These are phyloP conservation scores for Amphipyra tragopoginis DNA, from an alignment of 2,888 invertebrate genomes.

Conservation along the genomic window DNA sequence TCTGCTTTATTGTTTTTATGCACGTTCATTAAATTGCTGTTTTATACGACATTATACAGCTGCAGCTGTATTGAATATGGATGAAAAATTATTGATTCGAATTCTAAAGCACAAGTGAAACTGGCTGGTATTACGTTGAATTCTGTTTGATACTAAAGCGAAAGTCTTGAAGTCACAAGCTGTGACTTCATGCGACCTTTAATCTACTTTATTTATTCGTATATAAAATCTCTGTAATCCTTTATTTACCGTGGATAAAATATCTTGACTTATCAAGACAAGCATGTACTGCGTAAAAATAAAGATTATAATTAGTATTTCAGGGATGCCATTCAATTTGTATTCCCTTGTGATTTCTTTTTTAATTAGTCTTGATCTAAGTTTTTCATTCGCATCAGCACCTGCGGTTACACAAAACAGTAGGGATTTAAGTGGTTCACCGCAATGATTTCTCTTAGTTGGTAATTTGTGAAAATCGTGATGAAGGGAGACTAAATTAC, in stretches of 20 bases:
- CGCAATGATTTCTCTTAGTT: conserved; percentile 62
- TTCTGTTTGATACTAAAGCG: conserved; percentile 8
- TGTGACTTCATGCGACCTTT: conserved; percentile 12
- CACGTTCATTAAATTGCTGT: conserved; percentile 53
- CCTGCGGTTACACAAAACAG: conserved; percentile 67
- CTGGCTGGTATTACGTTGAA: conserved; percentile 3
- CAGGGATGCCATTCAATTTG: conserved; percentile 17
- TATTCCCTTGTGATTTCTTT: conserved; percentile 1
- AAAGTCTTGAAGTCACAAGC: conserved; percentile 7
- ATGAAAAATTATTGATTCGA: conserved; percentile 49
- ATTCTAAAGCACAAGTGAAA: conserved; percentile 29
- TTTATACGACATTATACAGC: conserved; percentile 32
- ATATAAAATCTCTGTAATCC: too few relatives aligned
- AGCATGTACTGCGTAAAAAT: too few relatives aligned
- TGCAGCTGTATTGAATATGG: conserved; percentile 52
- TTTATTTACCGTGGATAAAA: too few relatives aligned
- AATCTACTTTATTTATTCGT: neutral
- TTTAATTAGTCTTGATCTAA: conserved; percentile 25
- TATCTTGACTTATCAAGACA: too few relatives aligned
- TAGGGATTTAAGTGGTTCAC: conserved; percentile 60
- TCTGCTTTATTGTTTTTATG: conserved; percentile 61
- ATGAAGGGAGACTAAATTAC: conserved; percentile 47
- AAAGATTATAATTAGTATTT: neutral
- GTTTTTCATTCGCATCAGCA: conserved; percentile 45
- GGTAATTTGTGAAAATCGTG: conserved; percentile 44